These are phyloP conservation scores for Mesembrinibis cayennensis DNA, from an alignment of 2,113 vertebrate genomes.

Conservation along the genomic window DNA sequence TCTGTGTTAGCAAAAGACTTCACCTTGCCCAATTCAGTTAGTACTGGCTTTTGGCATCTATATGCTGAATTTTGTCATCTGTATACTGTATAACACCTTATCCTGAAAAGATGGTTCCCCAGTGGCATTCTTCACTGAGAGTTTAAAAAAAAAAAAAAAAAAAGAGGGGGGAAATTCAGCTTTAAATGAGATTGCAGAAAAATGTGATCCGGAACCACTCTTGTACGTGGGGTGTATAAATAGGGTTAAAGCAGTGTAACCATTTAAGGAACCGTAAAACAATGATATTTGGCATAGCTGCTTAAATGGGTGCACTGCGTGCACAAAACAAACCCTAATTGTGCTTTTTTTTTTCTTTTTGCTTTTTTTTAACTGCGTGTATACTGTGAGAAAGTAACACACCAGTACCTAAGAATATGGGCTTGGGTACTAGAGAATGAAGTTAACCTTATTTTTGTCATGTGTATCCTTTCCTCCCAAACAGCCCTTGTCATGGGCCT, in stretches of 20 bases:
- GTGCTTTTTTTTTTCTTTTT: not conserved
- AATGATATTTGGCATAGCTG: not conserved
- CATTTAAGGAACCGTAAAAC: not conserved
- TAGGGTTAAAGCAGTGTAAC: not conserved
- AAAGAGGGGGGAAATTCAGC: not conserved
- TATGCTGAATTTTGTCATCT: not conserved
- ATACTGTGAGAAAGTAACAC: not conserved
- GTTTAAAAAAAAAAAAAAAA: not conserved
- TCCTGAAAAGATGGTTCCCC: not conserved
- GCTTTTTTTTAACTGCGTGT: not conserved
- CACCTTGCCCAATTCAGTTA: not conserved
- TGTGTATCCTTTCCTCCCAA: not conserved
- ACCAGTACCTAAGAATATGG: not conserved
- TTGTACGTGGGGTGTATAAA: not conserved
- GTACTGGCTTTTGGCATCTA: not conserved
- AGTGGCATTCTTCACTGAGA: not conserved
- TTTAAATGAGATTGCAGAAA: not conserved
- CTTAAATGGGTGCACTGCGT: not conserved
- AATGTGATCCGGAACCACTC: not conserved
- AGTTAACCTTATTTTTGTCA: not conserved
- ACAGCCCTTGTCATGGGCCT: not conserved
- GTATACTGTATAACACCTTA: not conserved
- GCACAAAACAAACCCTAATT: not conserved
- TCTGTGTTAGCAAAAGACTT: not conserved
- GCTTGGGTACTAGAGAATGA: not conserved